Evolutionary conservation across 2,888 invertebrate genomes (phyloP).

Genomic region (Dynastes tityus): DNA sequence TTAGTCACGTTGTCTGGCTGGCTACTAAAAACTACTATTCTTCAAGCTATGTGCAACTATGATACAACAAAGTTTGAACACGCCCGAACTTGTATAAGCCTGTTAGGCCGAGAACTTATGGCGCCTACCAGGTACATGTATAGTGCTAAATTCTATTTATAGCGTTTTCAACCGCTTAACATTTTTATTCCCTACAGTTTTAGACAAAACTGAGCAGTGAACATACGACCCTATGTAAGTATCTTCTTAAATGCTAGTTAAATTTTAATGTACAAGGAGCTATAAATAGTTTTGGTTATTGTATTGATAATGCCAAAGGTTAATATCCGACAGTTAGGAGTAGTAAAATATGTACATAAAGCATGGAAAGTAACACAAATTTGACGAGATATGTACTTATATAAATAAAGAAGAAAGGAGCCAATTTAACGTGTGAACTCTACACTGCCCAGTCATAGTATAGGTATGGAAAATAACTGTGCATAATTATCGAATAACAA

Average conservation of each 20-base stretch:
- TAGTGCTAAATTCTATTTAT: no score
- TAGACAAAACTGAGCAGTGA: no score
- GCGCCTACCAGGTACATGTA: no score
- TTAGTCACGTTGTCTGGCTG: no score
- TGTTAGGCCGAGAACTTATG: no score
- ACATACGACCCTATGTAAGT: no score
- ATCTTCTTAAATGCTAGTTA: not conserved
- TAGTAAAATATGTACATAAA: not conserved
- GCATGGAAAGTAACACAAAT: not conserved
- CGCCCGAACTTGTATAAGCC: no score
- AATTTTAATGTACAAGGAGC: not conserved
- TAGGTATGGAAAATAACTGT: slow-evolving; percentile 5
- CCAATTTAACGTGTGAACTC: not conserved
- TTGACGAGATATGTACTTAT: not conserved
- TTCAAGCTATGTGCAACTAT: no score
- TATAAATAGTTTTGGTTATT: not conserved
- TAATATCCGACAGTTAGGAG: not conserved
- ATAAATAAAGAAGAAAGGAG: not conserved
- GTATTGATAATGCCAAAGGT: not conserved
- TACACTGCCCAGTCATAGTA: not conserved
- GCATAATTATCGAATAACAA: slow-evolving; percentile 6
- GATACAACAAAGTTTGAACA: no score
- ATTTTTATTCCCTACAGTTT: no score
- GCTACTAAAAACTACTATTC: no score
- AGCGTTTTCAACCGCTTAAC: no score